phyloP scores from a whole-genome alignment of 1,140 invertebrate genomes.

The Caenorhabditis briggsae region DNA sequence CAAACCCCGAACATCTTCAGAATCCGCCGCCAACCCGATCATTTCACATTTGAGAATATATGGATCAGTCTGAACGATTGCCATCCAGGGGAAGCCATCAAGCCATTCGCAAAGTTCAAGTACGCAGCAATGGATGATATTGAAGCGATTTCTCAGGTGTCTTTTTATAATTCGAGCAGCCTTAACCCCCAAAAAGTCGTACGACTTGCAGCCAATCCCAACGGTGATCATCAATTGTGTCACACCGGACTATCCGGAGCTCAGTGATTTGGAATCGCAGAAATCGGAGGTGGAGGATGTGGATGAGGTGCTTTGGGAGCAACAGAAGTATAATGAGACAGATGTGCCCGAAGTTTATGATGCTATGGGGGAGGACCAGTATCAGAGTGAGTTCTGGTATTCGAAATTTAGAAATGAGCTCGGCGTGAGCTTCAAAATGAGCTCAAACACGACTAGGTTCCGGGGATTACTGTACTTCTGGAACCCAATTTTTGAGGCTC shows the following conservation, averaged over 20 bases:
- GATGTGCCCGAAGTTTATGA: neutral
- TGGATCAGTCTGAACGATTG: conserved; percentile 19
- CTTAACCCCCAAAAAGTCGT: too few relatives aligned
- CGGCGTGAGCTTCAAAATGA: too few relatives aligned
- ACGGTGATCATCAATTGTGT: neutral
- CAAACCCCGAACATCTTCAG: neutral
- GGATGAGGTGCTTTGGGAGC: too few relatives aligned
- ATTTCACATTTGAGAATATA: neutral
- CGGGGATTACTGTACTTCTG: too few relatives aligned
- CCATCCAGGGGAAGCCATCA: neutral
- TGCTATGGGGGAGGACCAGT: neutral
- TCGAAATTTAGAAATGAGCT: too few relatives aligned
- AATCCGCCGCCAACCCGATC: neutral
- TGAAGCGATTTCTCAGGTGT: neutral
- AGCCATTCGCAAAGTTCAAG: conserved; percentile 17
- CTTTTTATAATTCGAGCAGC: neutral
- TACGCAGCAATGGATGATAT: neutral
- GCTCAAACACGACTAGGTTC: neutral
- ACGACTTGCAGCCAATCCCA: neutral
- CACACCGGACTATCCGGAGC: neutral
- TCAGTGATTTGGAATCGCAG: neutral
- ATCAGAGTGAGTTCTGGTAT: neutral
- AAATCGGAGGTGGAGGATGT: neutral
- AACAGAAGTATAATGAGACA: neutral
- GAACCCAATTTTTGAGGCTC: too few relatives aligned